These are phyloP conservation scores for Aspidoscelis tigris DNA, from an alignment of 2,113 vertebrate species.

Conservation along the genomic window DNA sequence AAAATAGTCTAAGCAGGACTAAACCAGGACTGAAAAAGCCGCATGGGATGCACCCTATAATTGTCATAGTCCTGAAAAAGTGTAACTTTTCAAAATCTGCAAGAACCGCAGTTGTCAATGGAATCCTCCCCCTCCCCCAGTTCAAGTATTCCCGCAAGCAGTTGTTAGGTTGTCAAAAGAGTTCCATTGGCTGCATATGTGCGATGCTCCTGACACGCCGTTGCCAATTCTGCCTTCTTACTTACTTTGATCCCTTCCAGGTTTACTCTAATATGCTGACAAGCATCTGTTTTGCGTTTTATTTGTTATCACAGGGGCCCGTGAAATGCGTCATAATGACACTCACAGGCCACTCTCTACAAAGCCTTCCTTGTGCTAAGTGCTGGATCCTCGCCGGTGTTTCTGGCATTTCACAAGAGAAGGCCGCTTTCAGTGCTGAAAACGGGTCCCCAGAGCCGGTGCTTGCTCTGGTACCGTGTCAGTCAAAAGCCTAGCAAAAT, in stretches of 20 bases:
- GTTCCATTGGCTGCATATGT: rapidly evolving
- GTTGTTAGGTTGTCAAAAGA: background rate
- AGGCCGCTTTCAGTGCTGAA: rapidly evolving
- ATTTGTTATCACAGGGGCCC: conserved; percentile 23
- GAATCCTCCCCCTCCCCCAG: no score
- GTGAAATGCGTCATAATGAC: conserved; percentile 19
- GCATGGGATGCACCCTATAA: no score
- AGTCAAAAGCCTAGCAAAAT: background rate
- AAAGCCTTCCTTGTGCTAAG: background rate
- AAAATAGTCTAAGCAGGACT: no score
- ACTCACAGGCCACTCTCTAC: rapidly evolving
- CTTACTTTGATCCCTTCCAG: conserved; percentile 46
- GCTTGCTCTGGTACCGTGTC: background rate
- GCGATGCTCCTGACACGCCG: background rate
- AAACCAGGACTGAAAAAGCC: no score
- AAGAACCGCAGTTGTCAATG: background rate
- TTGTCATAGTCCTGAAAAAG: no score
- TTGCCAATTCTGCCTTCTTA: conserved; percentile 5
- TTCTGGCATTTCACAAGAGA: conserved; percentile 5
- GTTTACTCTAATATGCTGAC: background rate
- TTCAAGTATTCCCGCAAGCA: no score
- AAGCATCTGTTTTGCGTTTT: background rate
- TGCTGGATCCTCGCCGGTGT: rapidly evolving
- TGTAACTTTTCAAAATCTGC: no score
- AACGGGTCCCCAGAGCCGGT: rapidly evolving